Evolutionary conservation across 2,888 invertebrate genomes (phyloP), one percentile per base, ranked within the genome.

Genomic region (Teinopalpus imperialis): DNA sequence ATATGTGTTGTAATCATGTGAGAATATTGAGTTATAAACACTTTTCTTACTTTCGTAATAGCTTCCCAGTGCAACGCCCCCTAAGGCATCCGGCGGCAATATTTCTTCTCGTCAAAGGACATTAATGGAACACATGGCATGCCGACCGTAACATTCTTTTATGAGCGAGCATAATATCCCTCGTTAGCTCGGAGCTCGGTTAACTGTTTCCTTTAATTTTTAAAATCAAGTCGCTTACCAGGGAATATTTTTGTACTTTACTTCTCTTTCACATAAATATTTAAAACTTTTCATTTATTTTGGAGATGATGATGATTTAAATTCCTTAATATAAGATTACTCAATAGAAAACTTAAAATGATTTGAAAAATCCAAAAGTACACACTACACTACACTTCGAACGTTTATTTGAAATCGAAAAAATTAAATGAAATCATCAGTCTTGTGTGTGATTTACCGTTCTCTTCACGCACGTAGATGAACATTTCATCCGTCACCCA

Each of bases 71-170:
- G 36, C 43, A 51, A 44, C 37, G 52, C 43, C 50, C 54, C 49
- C 40, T 51, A 46, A 42, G 53, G 52, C 59, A 63, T 61, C 49
- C 51, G 63, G 62, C 63, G 63, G 63, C 56, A 59, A 61, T 61
- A 61, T 57, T 44, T 58, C 56, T 52, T 51, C 48, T 56, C 54
- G 57, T 61, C 57, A 61, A 57, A 57, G 61, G 46, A 43, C 34
- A 49, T 49, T 56, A 60, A 57, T 54, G 57, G 54, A 56, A 57
- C 49, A 46, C 42, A 49, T 46, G 52, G 43, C 52, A 39, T 37
- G 37, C 49, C 16, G 51, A 34, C 37, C 52, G 52, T 48, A 45
- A 47, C 52, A 53, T 52, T 57, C 56, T 51, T 35, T 53, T 54
- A 56, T 53, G 56, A 57, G 43, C 48, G 49, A 53, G 50, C 54